Conservation (phyloP, 2,888 invertebrate genomes). For the Drosophila peninsularis region DNA sequence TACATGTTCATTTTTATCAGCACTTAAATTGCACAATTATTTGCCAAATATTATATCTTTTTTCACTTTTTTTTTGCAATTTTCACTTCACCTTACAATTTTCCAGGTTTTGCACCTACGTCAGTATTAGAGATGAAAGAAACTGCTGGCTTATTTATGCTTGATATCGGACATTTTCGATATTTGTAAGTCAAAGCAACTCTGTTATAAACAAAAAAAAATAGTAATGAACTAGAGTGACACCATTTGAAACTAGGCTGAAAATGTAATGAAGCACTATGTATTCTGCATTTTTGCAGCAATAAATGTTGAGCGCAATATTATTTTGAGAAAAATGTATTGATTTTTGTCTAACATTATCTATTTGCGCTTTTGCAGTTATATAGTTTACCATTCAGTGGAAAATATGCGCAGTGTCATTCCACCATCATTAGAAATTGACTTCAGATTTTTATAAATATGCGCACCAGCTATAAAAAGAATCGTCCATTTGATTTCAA, state of each 20-base stretch:
- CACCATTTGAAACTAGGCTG: neutral
- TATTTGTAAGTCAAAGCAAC: constrained; percentile 13
- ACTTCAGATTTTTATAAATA: constrained; percentile 15
- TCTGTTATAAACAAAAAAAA: neutral
- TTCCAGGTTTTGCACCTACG: constrained; percentile 71
- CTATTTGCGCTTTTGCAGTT: neutral
- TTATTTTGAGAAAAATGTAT: neutral
- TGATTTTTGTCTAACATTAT: too few species aligned
- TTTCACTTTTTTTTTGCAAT: constrained; percentile 60
- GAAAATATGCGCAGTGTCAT: constrained; percentile 8
- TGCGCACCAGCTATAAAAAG: constrained; percentile 80
- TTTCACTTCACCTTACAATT: constrained; percentile 72
- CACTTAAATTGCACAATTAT: constrained; percentile 51
- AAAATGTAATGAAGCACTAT: neutral
- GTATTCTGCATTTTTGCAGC: neutral
- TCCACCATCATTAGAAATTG: neutral
- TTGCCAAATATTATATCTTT: constrained; percentile 51
- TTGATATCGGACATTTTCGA: constrained; percentile 14
- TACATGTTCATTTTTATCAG: constrained; percentile 62
- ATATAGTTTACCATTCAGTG: neutral
- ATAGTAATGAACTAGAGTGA: constrained; percentile 4
- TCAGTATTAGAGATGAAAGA: constrained; percentile 47
- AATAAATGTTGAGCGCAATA: neutral
- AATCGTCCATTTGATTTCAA: constrained; percentile 82
- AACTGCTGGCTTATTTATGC: constrained; percentile 19